Conservation (phyloP, 1,140 invertebrate species). For the Listronotus oregonensis region DNA sequence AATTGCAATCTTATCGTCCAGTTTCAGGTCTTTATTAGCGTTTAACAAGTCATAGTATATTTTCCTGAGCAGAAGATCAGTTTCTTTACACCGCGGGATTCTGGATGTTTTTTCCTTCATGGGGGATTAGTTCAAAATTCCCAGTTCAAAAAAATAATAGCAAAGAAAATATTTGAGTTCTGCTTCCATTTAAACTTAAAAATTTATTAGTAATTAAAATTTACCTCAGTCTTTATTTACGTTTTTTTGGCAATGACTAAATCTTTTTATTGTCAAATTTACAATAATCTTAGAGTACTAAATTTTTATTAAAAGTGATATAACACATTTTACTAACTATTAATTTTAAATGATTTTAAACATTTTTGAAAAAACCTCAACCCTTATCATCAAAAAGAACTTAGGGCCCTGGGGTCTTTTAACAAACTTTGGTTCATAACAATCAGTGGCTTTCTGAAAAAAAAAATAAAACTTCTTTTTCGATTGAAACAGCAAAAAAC, state of each 20-base stretch:
- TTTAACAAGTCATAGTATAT: slow-evolving; percentile 96
- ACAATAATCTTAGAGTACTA: no score
- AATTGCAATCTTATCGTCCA: slow-evolving; percentile 85
- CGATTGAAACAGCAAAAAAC: no score
- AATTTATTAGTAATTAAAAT: no score
- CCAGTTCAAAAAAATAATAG: slow-evolving; percentile 34
- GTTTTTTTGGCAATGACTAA: no score
- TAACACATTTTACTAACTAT: no score
- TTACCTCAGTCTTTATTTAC: no score
- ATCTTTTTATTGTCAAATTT: no score
- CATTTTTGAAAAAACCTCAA: slow-evolving; percentile 64
- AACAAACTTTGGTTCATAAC: slow-evolving; percentile 96
- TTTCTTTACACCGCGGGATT: slow-evolving; percentile 79
- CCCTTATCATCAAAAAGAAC: slow-evolving; percentile 94
- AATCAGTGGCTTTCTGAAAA: slow-evolving; percentile 85
- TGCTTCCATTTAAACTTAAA: no score
- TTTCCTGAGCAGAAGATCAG: slow-evolving; percentile 91
- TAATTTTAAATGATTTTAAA: no score
- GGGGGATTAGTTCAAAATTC: slow-evolving; percentile 73
- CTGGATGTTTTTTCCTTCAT: slow-evolving; percentile 71
- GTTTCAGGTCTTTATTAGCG: slow-evolving; percentile 74
- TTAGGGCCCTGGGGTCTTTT: slow-evolving; percentile 92
- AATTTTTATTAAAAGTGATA: no score
- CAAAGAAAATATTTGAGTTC: no score
- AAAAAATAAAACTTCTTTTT: no score